Evolutionary conservation across 1,140 invertebrate genomes (phyloP), one percentile per base, ranked within the genome.

Genomic region (Neodiprion pinetum): DNA sequence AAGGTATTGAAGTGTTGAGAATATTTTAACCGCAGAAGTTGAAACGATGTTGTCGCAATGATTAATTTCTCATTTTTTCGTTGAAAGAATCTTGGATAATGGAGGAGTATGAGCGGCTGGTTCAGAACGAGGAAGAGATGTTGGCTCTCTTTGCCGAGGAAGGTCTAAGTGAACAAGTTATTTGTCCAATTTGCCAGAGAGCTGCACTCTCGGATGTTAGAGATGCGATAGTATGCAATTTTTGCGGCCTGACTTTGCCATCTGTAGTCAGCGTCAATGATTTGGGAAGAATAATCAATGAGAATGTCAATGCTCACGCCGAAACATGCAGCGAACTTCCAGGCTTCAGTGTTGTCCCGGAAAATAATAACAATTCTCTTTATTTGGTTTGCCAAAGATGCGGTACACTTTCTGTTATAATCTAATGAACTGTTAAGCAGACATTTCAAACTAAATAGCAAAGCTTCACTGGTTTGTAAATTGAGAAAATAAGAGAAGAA

Each of bases 1-100:
- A 85, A 79, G 82, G 83, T 83, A 70, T 61, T 21, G 17, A 21
- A 21, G 17, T 21, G 0, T 21, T 21, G 17, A 21, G 61, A 72
- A 65, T 70, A 11, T 23, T 65, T 67, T 70, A 47, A 68, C 17
- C 9, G 12, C 14, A n/a, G 12, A 49, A 11, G 28, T 48, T 73
- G 68, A 75, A 72, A 65, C 71, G 72, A 67, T 78, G 65, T 73
- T 21, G 17, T 21, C 17, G 17, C 17, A 21, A 21, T 21, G 17
- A 21, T 21, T 68, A 1, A n/a, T 14, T 66, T 73, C 5, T 69
- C 21, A 7, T 40, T 69, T 3, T 10, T 65, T 14, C 11, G 10
- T 48, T 21, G 40, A 71, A 66, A 88, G 87, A 88, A 81, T 74
- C 84, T 77, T 88, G 86, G 87, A 83, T 89, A 48, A 40, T 87